Evolutionary conservation across 2,797 vertebrate species (phyloP).

Genomic region (Phrynocephalus guinanensis): DNA sequence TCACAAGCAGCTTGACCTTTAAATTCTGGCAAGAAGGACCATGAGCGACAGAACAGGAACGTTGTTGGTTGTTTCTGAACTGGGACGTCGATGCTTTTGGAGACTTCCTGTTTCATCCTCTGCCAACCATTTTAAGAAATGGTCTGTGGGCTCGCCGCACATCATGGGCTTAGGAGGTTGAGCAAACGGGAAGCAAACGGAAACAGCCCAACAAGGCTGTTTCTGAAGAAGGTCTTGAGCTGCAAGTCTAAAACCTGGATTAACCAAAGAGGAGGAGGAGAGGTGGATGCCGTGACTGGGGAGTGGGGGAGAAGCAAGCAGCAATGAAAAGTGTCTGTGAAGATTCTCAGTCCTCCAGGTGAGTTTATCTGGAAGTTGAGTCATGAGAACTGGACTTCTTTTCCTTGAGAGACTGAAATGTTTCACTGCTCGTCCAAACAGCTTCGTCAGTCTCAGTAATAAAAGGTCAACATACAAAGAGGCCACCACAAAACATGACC

Average conservation of each 20-base stretch:
- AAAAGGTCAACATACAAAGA: not conserved
- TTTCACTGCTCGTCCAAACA: too few species aligned
- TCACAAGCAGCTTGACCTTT: not conserved
- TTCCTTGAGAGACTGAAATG: too few species aligned
- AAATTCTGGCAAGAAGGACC: not conserved
- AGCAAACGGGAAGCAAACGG: not conserved
- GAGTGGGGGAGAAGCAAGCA: too few species aligned
- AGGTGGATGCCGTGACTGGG: rapidly evolving
- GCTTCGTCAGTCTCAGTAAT: too few species aligned
- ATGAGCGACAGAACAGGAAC: not conserved
- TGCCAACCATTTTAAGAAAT: too few species aligned
- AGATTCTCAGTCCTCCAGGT: too few species aligned
- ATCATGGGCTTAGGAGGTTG: not conserved
- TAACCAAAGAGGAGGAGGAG: rapidly evolving
- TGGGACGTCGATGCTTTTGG: not conserved
- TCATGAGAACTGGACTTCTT: too few species aligned
- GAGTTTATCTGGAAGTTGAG: too few species aligned
- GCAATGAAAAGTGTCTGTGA: not conserved
- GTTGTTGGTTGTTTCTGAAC: not conserved
- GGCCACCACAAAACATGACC: not conserved
- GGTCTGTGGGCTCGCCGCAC: too few species aligned
- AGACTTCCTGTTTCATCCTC: not conserved
- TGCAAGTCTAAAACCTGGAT: rapidly evolving
- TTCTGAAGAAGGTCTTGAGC: rapidly evolving
- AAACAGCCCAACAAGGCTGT: rapidly evolving